Percentiles rank a stretch among this genome's conserved stretches.
Conservation (phyloP, 2,113 vertebrate genomes). For the Ascaphus truei region DNA sequence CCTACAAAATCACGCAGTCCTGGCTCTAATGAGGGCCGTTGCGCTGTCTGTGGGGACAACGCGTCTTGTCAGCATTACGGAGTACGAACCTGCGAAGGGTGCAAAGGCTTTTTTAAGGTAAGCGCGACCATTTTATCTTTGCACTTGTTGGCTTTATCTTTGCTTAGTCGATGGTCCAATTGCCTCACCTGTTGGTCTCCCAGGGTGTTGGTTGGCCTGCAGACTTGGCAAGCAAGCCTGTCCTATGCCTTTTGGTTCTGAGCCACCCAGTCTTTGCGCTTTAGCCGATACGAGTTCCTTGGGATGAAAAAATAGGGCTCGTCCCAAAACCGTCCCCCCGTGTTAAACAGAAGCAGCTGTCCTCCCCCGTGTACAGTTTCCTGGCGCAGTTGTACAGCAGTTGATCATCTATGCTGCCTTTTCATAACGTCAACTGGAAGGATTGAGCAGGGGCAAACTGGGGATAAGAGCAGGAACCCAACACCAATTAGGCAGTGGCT, state of each 20-base stretch:
- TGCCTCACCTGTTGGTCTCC: conserved; percentile 2
- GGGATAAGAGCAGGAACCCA: conserved; percentile 32
- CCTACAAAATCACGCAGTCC: conserved; percentile 72
- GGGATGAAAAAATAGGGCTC: conserved; percentile 28
- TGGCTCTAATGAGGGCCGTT: conserved; percentile 75
- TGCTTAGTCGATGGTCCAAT: background rate
- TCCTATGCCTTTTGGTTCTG: background rate
- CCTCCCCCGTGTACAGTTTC: conserved; percentile 29
- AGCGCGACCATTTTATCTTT: background rate
- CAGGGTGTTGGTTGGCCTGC: background rate
- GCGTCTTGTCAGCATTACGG: conserved; percentile 96
- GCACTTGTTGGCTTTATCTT: background rate
- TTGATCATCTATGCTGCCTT: conserved; percentile 29
- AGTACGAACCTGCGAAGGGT: conserved; percentile 93
- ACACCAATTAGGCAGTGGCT: conserved; percentile 20
- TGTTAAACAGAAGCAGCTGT: conserved; percentile 35
- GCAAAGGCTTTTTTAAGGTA: conserved; percentile 98
- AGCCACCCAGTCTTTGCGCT: conserved; percentile 27
- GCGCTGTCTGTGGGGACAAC: conserved; percentile 90
- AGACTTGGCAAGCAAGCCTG: conserved; percentile 17
- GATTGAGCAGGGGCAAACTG: conserved; percentile 16
- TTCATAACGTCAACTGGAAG: conserved; percentile 21
- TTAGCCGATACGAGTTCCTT: conserved; percentile 26
- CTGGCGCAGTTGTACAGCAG: conserved; percentile 14
- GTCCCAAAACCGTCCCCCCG: conserved; percentile 26